These are phyloP conservation scores for Oxyteleia sp. DNA, from an alignment of 2,888 invertebrate genomes.

Conservation along the genomic window DNA sequence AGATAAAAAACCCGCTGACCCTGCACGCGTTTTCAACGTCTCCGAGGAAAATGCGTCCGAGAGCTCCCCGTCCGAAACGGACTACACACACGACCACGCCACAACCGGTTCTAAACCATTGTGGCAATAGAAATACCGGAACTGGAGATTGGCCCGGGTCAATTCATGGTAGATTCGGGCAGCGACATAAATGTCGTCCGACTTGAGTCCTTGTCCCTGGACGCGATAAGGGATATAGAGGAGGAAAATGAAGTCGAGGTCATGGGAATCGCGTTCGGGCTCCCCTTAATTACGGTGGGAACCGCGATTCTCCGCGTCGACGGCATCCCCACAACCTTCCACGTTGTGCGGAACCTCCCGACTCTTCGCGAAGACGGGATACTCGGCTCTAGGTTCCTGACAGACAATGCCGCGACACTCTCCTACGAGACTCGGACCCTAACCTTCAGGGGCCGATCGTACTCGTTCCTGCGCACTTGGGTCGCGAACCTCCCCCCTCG, in stretches of 20 bases:
- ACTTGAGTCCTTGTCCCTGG: not conserved
- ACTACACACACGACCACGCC: no score
- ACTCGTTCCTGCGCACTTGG: not conserved
- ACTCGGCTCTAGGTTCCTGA: not conserved
- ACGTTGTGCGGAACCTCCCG: not conserved
- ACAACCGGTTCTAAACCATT: no score
- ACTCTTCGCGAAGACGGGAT: not conserved
- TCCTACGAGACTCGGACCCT: not conserved
- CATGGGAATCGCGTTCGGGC: not conserved
- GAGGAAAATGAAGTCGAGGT: not conserved
- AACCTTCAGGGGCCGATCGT: not conserved
- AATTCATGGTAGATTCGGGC: slow-evolving; percentile 3
- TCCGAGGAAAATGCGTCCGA: no score
- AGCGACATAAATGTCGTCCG: not conserved
- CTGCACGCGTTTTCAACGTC: no score
- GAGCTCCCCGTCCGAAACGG: no score
- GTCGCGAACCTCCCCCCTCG: not conserved
- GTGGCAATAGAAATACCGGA: not conserved
- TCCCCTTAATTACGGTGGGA: not conserved
- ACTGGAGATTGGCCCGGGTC: not conserved
- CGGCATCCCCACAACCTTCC: not conserved
- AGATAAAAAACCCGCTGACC: no score
- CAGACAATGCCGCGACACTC: not conserved
- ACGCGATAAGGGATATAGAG: not conserved
- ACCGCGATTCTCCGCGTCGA: not conserved